Evolutionary conservation across 2,113 vertebrate species (phyloP).

Genomic region (Cavia porcellus): DNA sequence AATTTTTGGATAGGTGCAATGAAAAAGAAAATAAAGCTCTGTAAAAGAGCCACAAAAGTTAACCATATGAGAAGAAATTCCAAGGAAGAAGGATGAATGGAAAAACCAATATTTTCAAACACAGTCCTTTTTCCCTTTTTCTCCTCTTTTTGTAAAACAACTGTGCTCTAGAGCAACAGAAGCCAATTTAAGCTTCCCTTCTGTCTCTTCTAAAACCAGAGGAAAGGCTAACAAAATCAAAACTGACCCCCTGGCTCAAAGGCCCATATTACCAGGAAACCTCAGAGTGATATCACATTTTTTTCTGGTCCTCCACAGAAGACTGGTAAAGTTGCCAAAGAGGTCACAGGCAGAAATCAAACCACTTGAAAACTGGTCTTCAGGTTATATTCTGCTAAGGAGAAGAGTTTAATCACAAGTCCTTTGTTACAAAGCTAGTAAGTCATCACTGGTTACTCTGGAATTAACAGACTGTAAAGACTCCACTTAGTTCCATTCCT

Average conservation of each 20-base stretch:
- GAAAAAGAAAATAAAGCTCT: neutral
- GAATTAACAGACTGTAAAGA: neutral
- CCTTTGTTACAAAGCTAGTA: neutral
- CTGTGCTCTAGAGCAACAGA: neutral
- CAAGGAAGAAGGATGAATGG: neutral
- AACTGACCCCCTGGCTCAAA: neutral
- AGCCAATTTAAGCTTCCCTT: constrained; percentile 4
- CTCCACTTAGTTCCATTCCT: neutral
- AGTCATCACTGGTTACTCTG: neutral
- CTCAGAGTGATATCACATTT: neutral
- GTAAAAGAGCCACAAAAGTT: neutral
- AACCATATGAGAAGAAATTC: constrained; percentile 2
- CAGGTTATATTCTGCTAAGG: neutral
- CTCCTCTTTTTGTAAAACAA: constrained; percentile 15
- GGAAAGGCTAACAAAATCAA: constrained; percentile 38
- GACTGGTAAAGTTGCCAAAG: neutral
- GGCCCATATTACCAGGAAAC: neutral
- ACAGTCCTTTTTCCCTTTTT: neutral
- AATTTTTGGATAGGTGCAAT: neutral
- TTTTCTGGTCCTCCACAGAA: neutral
- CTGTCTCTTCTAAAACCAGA: neutral
- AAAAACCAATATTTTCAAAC: neutral
- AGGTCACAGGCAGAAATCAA: constrained; percentile 29
- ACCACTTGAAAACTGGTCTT: neutral
- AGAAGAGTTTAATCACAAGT: neutral